Percentiles rank a stretch among this genome's conserved stretches.
phyloP scores from a whole-genome alignment of 2,113 vertebrate species.

The Rhea americana region DNA sequence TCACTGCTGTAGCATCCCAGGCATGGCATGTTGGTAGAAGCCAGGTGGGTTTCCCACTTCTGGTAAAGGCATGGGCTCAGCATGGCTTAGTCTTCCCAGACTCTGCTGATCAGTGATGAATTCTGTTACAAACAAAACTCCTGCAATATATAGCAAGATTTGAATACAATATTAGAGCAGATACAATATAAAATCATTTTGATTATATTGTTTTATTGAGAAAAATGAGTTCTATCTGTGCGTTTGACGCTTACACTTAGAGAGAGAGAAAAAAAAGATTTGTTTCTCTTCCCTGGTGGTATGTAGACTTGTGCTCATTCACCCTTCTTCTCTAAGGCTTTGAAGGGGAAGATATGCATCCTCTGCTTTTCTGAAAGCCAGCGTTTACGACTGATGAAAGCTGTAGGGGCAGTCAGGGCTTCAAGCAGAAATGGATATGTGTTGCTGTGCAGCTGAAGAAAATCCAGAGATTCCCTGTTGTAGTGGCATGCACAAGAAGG shows the following conservation, averaged over 20 bases:
- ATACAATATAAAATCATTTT: constrained; percentile 30
- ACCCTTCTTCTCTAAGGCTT: not conserved
- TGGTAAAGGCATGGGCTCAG: not conserved
- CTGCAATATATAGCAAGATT: not conserved
- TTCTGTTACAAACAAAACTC: constrained; percentile 24
- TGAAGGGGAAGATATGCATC: constrained; percentile 6
- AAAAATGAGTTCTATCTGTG: constrained; percentile 10
- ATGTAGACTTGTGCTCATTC: not conserved
- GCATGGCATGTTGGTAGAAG: not conserved
- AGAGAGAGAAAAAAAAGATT: constrained; percentile 7
- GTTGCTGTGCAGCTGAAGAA: not conserved
- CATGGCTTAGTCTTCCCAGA: not conserved
- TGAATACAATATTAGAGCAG: not conserved
- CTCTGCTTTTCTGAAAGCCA: not conserved
- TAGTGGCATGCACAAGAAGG: not conserved
- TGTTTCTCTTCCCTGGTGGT: constrained; percentile 14
- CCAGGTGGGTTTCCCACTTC: not conserved
- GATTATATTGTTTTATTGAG: constrained; percentile 30
- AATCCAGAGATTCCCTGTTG: not conserved
- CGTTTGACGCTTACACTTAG: not conserved
- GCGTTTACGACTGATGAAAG: constrained; percentile 6
- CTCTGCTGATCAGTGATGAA: not conserved
- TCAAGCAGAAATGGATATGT: not conserved
- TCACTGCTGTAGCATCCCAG: not conserved
- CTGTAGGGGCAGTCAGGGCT: not conserved